phyloP scores from a whole-genome alignment of 2,113 vertebrate species.

The Junco hyemalis region DNA sequence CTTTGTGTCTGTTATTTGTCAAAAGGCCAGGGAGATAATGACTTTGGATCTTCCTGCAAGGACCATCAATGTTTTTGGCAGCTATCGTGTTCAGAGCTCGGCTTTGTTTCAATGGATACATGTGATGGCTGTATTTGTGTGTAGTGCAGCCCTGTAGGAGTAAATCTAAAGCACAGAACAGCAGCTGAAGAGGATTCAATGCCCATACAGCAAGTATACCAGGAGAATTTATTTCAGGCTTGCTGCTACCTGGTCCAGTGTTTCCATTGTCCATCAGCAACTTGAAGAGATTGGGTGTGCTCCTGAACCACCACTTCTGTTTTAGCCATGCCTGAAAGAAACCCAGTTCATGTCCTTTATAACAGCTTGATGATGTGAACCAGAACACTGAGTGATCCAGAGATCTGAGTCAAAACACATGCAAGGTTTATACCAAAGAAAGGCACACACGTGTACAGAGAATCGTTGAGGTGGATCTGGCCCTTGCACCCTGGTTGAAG shows the following conservation, averaged over 20 bases:
- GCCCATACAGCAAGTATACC: background rate
- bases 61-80: background rate
- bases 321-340: background rate
- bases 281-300: background rate
- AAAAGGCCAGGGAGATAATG: background rate
- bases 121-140: background rate
- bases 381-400: background rate
- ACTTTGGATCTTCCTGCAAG: background rate
- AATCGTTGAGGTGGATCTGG: background rate
- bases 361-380: background rate
- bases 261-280: background rate
- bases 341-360: background rate
- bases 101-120: background rate
- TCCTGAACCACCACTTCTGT: accelerated
- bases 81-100: background rate
- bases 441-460: accelerated
- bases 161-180: background rate
- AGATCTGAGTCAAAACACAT: background rate
- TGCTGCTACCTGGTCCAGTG: background rate
- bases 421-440: background rate
- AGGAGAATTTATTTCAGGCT: background rate
- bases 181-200: background rate
- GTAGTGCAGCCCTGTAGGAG: background rate
- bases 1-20: background rate
- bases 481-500: background rate